phyloP scores from a whole-genome alignment of 2,888 invertebrate genomes.

The Chrysodeixis includens region DNA sequence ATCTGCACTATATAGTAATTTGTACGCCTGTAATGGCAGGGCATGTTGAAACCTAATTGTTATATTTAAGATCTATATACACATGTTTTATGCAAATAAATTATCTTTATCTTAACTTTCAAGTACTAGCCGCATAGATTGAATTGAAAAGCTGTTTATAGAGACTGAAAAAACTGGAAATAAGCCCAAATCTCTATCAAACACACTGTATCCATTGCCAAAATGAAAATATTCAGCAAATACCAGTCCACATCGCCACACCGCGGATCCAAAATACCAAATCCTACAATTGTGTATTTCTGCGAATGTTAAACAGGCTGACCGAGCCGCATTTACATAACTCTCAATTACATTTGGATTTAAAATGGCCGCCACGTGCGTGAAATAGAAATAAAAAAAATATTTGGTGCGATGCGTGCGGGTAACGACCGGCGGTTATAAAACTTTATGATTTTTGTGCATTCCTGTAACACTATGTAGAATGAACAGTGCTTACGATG shows the following conservation, averaged over 20 bases:
- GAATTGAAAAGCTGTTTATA: too few relatives aligned
- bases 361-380: conserved; percentile 73
- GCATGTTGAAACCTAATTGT: too few relatives aligned
- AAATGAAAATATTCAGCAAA: conserved; percentile 19
- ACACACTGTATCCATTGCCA: not conserved
- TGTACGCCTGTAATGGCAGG: too few relatives aligned
- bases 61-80: too few relatives aligned
- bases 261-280: conserved; percentile 43
- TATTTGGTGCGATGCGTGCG: conserved; percentile 62
- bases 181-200: not conserved
- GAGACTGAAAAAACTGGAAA: too few relatives aligned
- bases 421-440: conserved; percentile 59
- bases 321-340: conserved; percentile 70
- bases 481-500: conserved; percentile 44
- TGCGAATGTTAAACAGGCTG: conserved; percentile 61
- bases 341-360: conserved; percentile 76
- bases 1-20: too few relatives aligned
- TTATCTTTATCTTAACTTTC: too few relatives aligned
- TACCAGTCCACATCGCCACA: conserved; percentile 32
- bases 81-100: too few relatives aligned
- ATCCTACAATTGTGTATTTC: conserved; percentile 57
- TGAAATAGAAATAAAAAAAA: conserved; percentile 72
- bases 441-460: conserved; percentile 65
- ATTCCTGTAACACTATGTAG: conserved; percentile 51
- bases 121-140: too few relatives aligned